Evolutionary conservation across 1,140 invertebrate genomes (phyloP).

Genomic region (Neodiprion pinetum): DNA sequence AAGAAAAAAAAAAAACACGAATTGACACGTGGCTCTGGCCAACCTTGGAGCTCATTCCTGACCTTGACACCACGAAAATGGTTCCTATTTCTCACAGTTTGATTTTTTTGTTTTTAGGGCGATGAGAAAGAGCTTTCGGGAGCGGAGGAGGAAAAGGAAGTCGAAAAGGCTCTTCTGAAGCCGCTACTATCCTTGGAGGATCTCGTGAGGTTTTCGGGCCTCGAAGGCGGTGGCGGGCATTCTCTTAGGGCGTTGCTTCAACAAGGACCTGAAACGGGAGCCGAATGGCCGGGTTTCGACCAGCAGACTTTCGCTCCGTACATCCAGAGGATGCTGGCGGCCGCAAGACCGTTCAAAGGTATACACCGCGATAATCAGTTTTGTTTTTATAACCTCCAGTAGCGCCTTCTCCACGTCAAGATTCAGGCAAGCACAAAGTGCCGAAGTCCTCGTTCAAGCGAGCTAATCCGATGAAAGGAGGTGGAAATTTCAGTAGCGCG

Average conservation of each 20-base stretch:
- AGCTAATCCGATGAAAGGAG: no score
- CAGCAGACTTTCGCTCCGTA: slow-evolving; percentile 66
- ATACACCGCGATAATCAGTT: slow-evolving; percentile 4
- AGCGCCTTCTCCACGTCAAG: neutral
- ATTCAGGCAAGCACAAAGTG: neutral
- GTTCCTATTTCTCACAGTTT: no score
- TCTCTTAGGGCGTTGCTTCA: slow-evolving; percentile 67
- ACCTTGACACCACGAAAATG: no score
- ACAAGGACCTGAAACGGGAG: slow-evolving; percentile 59
- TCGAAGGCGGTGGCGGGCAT: slow-evolving; percentile 63
- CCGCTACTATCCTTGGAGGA: slow-evolving; percentile 68
- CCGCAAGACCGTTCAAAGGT: slow-evolving; percentile 58
- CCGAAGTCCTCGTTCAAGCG: slow-evolving; percentile 41
- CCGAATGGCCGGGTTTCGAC: slow-evolving; percentile 63
- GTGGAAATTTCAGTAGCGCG: no score
- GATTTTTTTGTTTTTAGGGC: slow-evolving; percentile 49
- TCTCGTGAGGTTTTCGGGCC: slow-evolving; percentile 65
- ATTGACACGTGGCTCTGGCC: no score
- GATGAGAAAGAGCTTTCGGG: slow-evolving; percentile 69
- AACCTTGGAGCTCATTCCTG: no score
- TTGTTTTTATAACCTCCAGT: no score
- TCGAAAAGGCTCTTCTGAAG: slow-evolving; percentile 66
- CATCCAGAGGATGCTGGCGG: slow-evolving; percentile 63
- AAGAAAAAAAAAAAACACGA: no score
- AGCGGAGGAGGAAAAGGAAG: slow-evolving; percentile 72